Base-by-base conservation (phyloP, 2,797 vertebrate species). In the Schizopygopsis malacanthus region DNA sequence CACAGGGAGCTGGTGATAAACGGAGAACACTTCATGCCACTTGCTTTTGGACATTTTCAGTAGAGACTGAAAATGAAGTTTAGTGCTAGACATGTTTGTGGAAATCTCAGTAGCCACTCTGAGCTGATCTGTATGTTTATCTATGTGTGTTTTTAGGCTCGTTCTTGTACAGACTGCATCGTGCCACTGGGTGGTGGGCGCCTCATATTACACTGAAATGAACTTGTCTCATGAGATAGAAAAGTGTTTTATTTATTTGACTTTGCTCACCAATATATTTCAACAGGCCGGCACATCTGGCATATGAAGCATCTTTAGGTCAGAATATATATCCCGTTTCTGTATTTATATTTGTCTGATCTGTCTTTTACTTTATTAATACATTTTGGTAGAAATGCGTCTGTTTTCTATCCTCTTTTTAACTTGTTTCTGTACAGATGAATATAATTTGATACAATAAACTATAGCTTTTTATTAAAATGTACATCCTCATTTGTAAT, bases 401-500 rank as follows among this genome's bases (percentile, higher is more conserved):
- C 41, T 52, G 6, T 63, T 43, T 70, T 52, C 6, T 63, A 4
- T 10, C 8, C 8, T 20, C 6, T 56, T 45, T 33, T 8, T 47
- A 12, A 22, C 0, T 70, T 70, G 16, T 70, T 6, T 84, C 63
- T 70, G 65, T n/a, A 85, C n/a, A 85, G n/a, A 45, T 84, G n/a
- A 33, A 10, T 63, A 43, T 78, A 16, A 70, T 84, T 69, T 70
- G n/a, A 70, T 47, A 59, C 76, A 79, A 85, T 85, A 85, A 79
- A 79, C 37, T 50, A 25, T 59, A 45, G 39, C 28, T 11, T 76
- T 78, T 59, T 69, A 43, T 33, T 79, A 6, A 4, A 45, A 25
- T 77, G 37, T 56, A 7, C 4, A 22, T 50, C 33, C 15, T 20
- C 5, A 25, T 12, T 33, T 4, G 0, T 33, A 45, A 45, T 80